Evolutionary conservation across 2,797 vertebrate species (phyloP).

Genomic region (Microctenopoma stevenorrisi): DNA sequence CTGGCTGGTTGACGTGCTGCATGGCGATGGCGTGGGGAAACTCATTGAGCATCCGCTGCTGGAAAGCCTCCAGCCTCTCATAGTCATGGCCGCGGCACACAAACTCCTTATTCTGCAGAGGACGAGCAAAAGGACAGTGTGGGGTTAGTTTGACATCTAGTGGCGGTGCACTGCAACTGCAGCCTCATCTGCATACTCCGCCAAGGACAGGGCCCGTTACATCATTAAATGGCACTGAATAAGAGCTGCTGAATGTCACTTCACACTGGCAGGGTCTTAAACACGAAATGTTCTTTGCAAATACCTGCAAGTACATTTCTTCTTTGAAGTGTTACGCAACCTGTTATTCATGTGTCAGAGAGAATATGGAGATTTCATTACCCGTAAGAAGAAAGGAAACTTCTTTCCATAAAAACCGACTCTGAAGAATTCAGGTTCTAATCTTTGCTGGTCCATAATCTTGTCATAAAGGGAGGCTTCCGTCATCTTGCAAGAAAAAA

Average conservation of each 20-base stretch:
- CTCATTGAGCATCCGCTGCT: constrained; percentile 96
- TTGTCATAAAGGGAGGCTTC: constrained; percentile 98
- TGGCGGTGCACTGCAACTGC: constrained; percentile 59
- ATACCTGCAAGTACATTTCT: not conserved
- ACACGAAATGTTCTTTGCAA: constrained; percentile 41
- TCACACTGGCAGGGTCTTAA: constrained; percentile 60
- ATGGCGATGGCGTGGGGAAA: constrained; percentile 98
- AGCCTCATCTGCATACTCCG: constrained; percentile 17
- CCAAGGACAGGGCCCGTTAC: constrained; percentile 62
- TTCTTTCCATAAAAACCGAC: constrained; percentile 99
- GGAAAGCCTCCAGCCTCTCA: constrained; percentile 95
- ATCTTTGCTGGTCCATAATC: constrained; percentile 98
- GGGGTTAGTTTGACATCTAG: constrained; percentile 81
- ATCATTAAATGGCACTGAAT: constrained; percentile 67
- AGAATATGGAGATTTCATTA: constrained; percentile 75
- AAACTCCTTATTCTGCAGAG: constrained; percentile 94
- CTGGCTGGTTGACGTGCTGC: constrained; percentile 98
- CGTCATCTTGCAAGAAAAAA: constrained; percentile 88
- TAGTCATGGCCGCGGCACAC: constrained; percentile 97
- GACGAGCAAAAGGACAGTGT: not conserved
- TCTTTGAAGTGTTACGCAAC: constrained; percentile 21
- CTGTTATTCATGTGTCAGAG: constrained; percentile 10
- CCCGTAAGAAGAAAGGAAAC: constrained; percentile 98
- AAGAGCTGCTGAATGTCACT: constrained; percentile 71
- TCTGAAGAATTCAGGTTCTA: constrained; percentile 98